Evolutionary conservation across 2,113 vertebrate species (phyloP), one percentile per base, ranked within the genome.

Genomic region (Gadus chalcogrammus): DNA sequence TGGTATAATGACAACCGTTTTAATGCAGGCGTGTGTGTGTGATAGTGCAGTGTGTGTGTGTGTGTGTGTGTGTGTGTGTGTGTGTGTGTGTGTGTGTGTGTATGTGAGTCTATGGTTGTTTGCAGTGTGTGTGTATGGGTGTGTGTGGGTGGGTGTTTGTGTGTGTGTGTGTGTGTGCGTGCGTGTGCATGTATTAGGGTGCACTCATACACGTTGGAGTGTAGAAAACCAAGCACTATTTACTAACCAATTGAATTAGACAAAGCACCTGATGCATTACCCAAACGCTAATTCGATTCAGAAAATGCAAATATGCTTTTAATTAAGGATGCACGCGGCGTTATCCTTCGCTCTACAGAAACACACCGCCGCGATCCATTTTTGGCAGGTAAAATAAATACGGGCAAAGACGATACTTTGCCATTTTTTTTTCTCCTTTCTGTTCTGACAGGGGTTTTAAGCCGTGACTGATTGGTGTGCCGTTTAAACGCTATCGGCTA

Each of bases 371-470:
- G 31, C 68, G 72, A 80, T 73, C 72, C 75, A 59, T 77, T 79
- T 35, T 75, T 58, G 81, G 72, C 61, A 70, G 76, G 70, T 73
- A 53, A 64, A 76, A 77, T 74, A 65, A 18, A 71, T 11, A 69
- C 35, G 27, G 52, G 53, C 48, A 56, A 24, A 38, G 15, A 8
- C 18, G 17, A 20, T 3, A 15, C 52, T 27, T 0, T 13, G 15
- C 13, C 2, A 1, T 24, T 24, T 35, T 35, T 35, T 35, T 35
- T 31, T 31, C 28, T 35, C 20, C 65, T 22, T 13, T 13, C 65
- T 6, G 55, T 5, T 58, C 55, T n/a, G n/a, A 58, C 55, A 13
- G 6, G n/a, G 38, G 35, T 18, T 35, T 18, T 12, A 66, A 79
- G 42, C 27, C 5, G 35, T 53, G 72, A 74, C 65, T 68, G 48